A percentile compares a stretch with the other conserved stretches of the same genome.
Evolutionary conservation across 2,797 vertebrate species (phyloP).

Genomic region (Pseudomugil tenellus): DNA sequence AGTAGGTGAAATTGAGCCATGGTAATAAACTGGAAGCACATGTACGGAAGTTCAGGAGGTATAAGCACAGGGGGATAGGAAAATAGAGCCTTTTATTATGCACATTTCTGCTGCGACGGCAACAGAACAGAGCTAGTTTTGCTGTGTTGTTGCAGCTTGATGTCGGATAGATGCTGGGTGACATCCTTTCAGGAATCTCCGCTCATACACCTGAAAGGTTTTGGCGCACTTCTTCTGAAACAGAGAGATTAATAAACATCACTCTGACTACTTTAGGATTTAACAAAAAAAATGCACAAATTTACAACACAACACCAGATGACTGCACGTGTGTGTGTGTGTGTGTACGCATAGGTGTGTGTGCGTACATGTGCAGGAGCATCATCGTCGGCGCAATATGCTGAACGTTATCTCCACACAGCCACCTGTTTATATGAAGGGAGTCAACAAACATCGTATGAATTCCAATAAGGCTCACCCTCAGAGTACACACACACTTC

Average conservation of each 20-base stretch:
- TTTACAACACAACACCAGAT: constrained; percentile 20
- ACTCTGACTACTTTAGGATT: constrained; percentile 62
- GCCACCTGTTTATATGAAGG: constrained; percentile 80
- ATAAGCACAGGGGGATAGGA: constrained; percentile 8
- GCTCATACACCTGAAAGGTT: constrained; percentile 66
- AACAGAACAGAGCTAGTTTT: constrained; percentile 50
- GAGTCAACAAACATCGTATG: constrained; percentile 77
- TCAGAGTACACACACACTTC: constrained; percentile 66
- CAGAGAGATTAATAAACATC: constrained; percentile 75
- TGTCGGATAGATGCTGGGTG: constrained; percentile 38
- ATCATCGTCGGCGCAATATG: constrained; percentile 58
- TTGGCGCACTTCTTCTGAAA: constrained; percentile 59
- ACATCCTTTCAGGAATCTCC: constrained; percentile 69
- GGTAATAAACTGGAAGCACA: constrained; percentile 23
- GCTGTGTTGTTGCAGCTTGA: constrained; percentile 51
- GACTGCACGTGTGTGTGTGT: not conserved
- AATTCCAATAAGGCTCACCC: constrained; percentile 77
- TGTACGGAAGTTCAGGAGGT: constrained; percentile 12
- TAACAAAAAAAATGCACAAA: constrained; percentile 26
- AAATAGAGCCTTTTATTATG: constrained; percentile 32
- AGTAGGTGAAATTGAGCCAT: constrained; percentile 29
- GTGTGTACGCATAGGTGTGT: constrained; percentile 6
- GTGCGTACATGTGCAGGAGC: constrained; percentile 2
- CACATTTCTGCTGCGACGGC: constrained; percentile 36
- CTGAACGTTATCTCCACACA: constrained; percentile 72